These are phyloP conservation scores for Meloidogyne exigua DNA, from an alignment of 1,140 invertebrate species.

Conservation along the genomic window DNA sequence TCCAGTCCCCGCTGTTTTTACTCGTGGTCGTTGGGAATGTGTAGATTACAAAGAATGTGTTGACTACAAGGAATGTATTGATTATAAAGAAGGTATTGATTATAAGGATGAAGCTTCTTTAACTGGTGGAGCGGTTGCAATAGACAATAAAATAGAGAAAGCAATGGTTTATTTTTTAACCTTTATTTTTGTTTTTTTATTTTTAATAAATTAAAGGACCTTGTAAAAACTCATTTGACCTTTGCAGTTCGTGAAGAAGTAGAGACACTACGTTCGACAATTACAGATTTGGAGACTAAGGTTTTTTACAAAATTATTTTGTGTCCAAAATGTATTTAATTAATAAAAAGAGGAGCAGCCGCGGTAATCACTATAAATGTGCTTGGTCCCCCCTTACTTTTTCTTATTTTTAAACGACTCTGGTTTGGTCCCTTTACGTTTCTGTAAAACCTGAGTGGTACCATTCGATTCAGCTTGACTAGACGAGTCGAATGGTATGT, in stretches of 20 bases:
- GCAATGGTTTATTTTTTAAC: constrained; percentile 29
- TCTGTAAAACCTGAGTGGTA: neutral
- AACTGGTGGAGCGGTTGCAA: constrained; percentile 17
- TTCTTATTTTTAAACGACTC: no score
- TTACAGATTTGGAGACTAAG: constrained; percentile 51
- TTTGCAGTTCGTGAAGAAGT: constrained; percentile 64
- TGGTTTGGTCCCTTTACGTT: neutral
- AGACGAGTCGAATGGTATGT: no score
- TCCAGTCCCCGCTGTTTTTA: constrained; percentile 55
- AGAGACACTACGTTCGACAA: constrained; percentile 50
- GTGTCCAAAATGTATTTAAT: no score
- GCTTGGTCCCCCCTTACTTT: no score
- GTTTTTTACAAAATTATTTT: constrained; percentile 30
- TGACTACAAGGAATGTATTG: neutral
- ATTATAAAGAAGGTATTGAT: neutral
- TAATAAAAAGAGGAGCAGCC: no score
- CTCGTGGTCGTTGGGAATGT: constrained; percentile 56
- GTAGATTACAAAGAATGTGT: constrained; percentile 47
- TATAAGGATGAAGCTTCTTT: neutral
- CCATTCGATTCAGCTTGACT: neutral
- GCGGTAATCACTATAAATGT: no score
- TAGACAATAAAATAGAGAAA: constrained; percentile 43
- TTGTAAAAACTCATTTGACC: constrained; percentile 64
- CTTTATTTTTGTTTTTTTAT: neutral
- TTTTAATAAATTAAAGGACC: constrained; percentile 44